Evolutionary conservation across 1,140 invertebrate species (phyloP).

Genomic region (Brachionus rotundiformis): DNA sequence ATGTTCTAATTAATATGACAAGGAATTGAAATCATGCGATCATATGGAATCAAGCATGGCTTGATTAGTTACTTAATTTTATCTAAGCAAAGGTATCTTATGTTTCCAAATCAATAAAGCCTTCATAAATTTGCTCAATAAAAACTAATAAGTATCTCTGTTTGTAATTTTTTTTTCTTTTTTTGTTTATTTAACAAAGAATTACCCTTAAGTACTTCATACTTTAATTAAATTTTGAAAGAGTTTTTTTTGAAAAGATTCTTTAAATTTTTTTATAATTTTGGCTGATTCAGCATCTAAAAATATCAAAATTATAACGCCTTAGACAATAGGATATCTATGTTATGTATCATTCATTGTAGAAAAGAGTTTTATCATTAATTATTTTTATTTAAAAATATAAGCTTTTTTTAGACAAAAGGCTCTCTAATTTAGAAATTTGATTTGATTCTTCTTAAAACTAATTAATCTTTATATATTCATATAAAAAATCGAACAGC

Average conservation of each 20-base stretch:
- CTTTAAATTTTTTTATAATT: neutral
- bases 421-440: no score
- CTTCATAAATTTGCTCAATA: neutral
- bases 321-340: no score
- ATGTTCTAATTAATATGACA: neutral
- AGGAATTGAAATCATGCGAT: neutral
- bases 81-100: neutral
- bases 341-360: no score
- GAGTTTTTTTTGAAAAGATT: neutral
- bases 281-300: neutral
- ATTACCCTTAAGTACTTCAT: slow-evolving; percentile 3
- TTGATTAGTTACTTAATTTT: neutral
- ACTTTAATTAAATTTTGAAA: neutral
- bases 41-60: neutral
- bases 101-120: neutral
- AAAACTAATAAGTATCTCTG: neutral
- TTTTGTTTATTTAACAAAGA: neutral
- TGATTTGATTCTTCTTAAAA: no score
- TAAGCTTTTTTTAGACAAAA: no score
- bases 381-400: no score
- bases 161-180: neutral
- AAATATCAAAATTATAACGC: neutral
- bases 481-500: no score
- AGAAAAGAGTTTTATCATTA: no score
- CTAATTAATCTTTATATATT: no score